Conservation (phyloP, 2,888 invertebrate genomes). For the Dynastes grantii region DNA sequence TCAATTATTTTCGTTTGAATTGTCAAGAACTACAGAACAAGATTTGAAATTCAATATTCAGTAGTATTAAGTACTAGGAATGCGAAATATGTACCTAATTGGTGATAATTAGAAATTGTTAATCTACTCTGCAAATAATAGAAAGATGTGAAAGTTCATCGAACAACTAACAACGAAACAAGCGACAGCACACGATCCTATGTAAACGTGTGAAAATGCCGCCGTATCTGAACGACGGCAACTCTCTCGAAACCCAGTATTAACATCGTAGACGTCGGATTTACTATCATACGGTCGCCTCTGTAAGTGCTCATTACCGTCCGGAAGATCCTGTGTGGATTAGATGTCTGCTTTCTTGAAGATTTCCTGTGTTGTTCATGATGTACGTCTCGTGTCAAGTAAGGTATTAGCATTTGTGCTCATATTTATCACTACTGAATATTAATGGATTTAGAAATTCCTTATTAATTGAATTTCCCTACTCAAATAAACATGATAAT, state of each 20-base stretch:
- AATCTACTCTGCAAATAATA: slow-evolving; percentile 19
- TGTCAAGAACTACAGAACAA: too few species aligned
- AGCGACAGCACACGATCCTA: slow-evolving; percentile 6
- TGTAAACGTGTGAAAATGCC: slow-evolving; percentile 44
- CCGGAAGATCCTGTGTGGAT: not conserved
- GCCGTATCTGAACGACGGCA: slow-evolving; percentile 5
- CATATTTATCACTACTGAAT: too few species aligned
- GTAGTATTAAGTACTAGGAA: not conserved
- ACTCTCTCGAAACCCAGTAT: slow-evolving; percentile 31
- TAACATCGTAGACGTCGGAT: slow-evolving; percentile 7
- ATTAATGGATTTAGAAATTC: too few species aligned
- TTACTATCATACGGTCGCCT: not conserved
- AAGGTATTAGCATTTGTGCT: not conserved
- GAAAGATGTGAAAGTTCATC: slow-evolving; percentile 41
- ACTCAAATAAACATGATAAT: too few species aligned
- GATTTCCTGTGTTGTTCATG: not conserved
- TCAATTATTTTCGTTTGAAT: too few species aligned
- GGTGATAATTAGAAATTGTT: slow-evolving; percentile 37
- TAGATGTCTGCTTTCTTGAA: not conserved
- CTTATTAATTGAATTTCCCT: too few species aligned
- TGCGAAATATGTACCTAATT: not conserved
- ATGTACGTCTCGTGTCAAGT: not conserved
- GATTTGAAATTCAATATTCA: not conserved
- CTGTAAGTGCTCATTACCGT: not conserved
- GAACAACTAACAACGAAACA: not conserved